Percentiles rank a stretch among this genome's conserved stretches.
phyloP scores from a whole-genome alignment of 1,140 invertebrate genomes.

The Ceratosolen solmsi region DNA sequence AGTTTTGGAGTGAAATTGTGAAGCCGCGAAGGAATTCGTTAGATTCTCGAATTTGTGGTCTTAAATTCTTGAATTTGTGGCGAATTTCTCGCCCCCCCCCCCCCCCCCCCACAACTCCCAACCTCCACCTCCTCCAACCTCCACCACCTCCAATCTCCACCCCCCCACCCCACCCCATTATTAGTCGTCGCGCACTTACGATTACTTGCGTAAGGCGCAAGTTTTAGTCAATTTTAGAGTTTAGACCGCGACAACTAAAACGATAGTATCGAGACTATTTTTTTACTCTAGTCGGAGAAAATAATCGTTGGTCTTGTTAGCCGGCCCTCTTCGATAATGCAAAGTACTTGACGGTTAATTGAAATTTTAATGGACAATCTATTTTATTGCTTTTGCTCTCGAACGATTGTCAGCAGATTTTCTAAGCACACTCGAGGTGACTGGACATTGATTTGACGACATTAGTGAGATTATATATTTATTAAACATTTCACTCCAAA shows the following conservation, averaged over 20 bases:
- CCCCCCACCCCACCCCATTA: too few species aligned
- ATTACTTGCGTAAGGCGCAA: not conserved
- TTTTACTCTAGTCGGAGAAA: slow-evolving; percentile 3
- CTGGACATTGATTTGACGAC: too few species aligned
- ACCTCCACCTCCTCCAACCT: too few species aligned
- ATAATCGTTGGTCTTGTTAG: not conserved
- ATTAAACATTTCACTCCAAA: not conserved
- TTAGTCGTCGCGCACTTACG: not conserved
- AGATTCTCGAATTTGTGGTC: too few species aligned
- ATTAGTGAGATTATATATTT: not conserved
- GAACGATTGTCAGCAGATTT: too few species aligned
- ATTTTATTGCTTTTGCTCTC: too few species aligned
- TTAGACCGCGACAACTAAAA: not conserved
- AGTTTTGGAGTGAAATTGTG: not conserved
- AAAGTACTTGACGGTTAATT: not conserved
- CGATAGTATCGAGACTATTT: not conserved
- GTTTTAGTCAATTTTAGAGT: slow-evolving; percentile 16
- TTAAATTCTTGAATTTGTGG: too few species aligned
- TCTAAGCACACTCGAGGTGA: too few species aligned
- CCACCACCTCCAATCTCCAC: too few species aligned
- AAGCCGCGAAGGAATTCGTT: not conserved
- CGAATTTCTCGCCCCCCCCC: too few species aligned
- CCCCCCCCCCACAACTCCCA: too few species aligned
- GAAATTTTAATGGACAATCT: too few species aligned
- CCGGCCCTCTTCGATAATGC: not conserved